Conservation (phyloP, 2,888 invertebrate genomes). For the Watsonalla binaria region DNA sequence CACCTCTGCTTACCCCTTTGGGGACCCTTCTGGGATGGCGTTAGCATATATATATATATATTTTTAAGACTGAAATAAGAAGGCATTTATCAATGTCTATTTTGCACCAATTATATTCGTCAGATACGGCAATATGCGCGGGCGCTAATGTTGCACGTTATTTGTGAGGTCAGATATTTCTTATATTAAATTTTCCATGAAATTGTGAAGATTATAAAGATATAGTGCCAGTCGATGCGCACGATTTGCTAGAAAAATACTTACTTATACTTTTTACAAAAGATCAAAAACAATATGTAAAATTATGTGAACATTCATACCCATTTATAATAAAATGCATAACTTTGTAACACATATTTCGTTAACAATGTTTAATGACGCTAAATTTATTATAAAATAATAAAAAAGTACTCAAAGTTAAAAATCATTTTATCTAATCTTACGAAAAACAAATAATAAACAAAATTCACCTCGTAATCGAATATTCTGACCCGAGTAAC, state of each 20-base stretch:
- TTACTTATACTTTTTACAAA: neutral
- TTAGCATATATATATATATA: too few species aligned
- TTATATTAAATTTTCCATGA: neutral
- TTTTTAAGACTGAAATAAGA: neutral
- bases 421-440: too few species aligned
- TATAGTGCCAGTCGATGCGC: neutral
- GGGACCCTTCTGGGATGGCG: too few species aligned
- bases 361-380: too few species aligned
- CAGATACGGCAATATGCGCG: neutral
- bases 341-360: too few species aligned
- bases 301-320: too few species aligned
- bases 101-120: neutral
- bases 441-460: too few species aligned
- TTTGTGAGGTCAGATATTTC: neutral
- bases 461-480: too few species aligned
- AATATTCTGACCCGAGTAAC: neutral
- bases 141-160: neutral
- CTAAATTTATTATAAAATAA: too few species aligned
- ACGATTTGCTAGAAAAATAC: neutral
- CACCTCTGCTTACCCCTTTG: too few species aligned
- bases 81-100: neutral
- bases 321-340: too few species aligned
- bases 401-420: too few species aligned
- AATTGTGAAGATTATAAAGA: neutral
- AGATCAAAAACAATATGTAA: neutral